Base-by-base conservation (phyloP, 2,888 invertebrate genomes). In the Lasioglossum lativentre region DNA sequence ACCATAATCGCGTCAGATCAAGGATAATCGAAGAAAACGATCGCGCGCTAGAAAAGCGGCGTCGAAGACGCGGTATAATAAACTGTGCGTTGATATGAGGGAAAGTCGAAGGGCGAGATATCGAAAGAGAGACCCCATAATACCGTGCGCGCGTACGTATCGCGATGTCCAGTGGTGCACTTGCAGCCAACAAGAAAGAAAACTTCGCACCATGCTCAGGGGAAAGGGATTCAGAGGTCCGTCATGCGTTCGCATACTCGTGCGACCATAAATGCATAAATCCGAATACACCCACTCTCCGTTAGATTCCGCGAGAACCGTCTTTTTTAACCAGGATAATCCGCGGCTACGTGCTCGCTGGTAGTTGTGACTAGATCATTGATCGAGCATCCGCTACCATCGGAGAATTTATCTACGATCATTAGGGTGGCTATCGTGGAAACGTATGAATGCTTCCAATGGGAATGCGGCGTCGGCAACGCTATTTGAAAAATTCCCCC, bases 231-330 rank as follows among this genome's bases (percentile, higher is more conserved):
- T 70, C 83, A 42, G n/a, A 68, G 72, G 80, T 70, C 73, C 84
- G 83, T 80, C 90, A 86, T 88, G 83, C 90, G 89, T 92, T 91
- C 85, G 40, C 78, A 73, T 80, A 78, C 87, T 85, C 88, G 87
- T 86, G 87, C 85, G 87, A 85, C 76, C 75, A 77, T 59, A 88
- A 75, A 78, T 75, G 86, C 89, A 87, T 84, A 86, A 89, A 92
- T 83, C 80, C 72, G 80, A 38, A 42, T 80, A 47, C 91, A 90
- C 89, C 92, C 91, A 79, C 76, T 82, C 89, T 90, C 93, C 93
- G 93, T 94, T 94, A 93, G 93, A 94, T 94, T 93, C 93, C 92
- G 87, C 86, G 91, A n/a, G n/a, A 90, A 92, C 92, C 30, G 78
- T 81, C 82, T 76, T 83, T n/a, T 86, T 78, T 86, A 80, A 80